These are phyloP conservation scores for Paguma larvata DNA, from an alignment of 2,797 vertebrate genomes.

Conservation along the genomic window DNA sequence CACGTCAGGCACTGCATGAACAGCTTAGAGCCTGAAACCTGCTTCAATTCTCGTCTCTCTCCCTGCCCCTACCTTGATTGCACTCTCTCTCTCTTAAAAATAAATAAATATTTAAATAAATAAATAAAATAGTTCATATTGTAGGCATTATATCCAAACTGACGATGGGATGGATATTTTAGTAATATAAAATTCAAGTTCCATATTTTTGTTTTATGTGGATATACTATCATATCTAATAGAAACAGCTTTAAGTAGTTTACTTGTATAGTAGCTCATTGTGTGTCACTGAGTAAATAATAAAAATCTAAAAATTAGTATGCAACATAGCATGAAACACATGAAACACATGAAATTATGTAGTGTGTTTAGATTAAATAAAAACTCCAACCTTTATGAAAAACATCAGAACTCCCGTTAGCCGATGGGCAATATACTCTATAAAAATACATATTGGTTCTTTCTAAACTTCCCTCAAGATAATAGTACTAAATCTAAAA, in stretches of 20 bases:
- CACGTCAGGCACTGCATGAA: no score
- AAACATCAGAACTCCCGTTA: conserved; percentile 11
- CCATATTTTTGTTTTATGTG: conserved; percentile 35
- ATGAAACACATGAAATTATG: conserved; percentile 41
- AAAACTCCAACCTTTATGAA: not conserved
- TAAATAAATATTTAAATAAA: no score
- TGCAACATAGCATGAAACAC: not conserved
- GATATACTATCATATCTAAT: not conserved
- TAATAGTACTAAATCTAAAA: not conserved
- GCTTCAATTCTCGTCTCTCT: no score
- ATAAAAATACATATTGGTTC: not conserved
- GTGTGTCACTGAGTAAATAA: conserved; percentile 18
- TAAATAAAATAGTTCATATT: not conserved
- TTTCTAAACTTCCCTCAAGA: conserved; percentile 49
- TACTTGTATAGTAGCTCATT: conserved; percentile 21
- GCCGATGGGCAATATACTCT: not conserved
- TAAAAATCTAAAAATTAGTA: conserved; percentile 17
- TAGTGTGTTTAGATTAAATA: not conserved
- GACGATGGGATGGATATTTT: not conserved
- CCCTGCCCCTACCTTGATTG: no score
- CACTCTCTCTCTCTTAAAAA: no score
- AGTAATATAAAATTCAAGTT: conserved; percentile 7
- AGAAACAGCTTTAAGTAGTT: conserved; percentile 2
- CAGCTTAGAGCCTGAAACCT: no score
- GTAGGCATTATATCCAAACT: not conserved